Evolutionary conservation across 2,797 vertebrate species (phyloP).

Genomic region (Alectoris magna): DNA sequence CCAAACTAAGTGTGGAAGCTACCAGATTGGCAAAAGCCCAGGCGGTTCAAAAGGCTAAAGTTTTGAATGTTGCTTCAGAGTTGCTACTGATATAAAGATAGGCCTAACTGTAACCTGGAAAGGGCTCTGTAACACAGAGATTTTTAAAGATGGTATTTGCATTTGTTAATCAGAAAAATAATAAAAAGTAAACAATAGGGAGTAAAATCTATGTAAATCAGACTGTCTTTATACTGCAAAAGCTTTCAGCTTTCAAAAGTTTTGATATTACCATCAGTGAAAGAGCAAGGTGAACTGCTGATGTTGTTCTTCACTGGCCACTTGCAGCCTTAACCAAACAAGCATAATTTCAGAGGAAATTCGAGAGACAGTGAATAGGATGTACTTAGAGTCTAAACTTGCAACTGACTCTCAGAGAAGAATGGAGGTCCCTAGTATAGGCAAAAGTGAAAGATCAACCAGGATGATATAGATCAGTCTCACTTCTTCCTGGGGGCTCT

Average conservation of each 20-base stretch:
- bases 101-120: not conserved
- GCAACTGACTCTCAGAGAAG: no score
- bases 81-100: not conserved
- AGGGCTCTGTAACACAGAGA: not conserved
- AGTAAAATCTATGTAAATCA: not conserved
- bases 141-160: no score
- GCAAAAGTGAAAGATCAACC: not conserved
- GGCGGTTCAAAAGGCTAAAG: not conserved
- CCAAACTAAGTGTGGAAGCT: not conserved
- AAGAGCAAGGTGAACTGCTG: not conserved
- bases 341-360: not conserved
- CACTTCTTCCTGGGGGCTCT: no score
- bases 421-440: not conserved
- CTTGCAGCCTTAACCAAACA: not conserved
- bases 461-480: no score
- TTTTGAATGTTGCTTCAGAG: not conserved
- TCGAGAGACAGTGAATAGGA: not conserved
- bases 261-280: not conserved
- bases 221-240: not conserved
- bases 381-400: not conserved
- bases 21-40: not conserved
- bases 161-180: not conserved
- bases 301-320: not conserved
- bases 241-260: not conserved
- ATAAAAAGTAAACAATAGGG: accelerated